Conservation (phyloP, 2,888 invertebrate species). For the Saturnia pavonia region DNA sequence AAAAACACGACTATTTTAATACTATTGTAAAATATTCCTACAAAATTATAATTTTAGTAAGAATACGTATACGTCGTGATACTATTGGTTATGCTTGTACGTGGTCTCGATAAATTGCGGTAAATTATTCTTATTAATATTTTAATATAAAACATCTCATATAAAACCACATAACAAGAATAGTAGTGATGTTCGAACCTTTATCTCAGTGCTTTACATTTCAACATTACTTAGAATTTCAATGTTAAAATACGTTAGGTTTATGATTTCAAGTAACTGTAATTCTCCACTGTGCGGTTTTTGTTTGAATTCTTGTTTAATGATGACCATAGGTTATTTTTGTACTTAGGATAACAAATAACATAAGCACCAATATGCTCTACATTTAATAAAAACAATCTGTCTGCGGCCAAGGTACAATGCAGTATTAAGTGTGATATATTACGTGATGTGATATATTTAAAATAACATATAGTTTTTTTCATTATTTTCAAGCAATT, state of each 20-base stretch:
- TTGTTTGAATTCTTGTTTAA: too few species aligned
- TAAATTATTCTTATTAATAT: slow-evolving; percentile 3
- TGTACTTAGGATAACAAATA: too few species aligned
- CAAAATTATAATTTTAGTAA: background rate
- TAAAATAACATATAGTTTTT: too few species aligned
- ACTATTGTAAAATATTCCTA: background rate
- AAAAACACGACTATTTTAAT: background rate
- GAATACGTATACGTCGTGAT: background rate
- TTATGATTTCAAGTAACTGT: background rate
- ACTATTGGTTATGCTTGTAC: background rate
- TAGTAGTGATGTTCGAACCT: background rate
- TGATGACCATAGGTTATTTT: too few species aligned
- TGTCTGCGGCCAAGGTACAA: too few species aligned
- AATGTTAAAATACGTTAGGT: background rate
- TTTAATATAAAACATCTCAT: background rate
- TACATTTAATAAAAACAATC: too few species aligned
- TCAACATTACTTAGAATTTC: background rate
- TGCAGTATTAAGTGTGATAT: too few species aligned
- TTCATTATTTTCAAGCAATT: background rate
- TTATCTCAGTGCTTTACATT: background rate
- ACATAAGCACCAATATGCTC: too few species aligned
- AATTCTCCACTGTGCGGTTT: too few species aligned
- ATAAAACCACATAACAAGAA: slow-evolving; percentile 14
- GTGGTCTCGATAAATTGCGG: slow-evolving; percentile 7
- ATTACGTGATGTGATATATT: too few species aligned